Base-by-base conservation (phyloP, 1,140 invertebrate genomes). In the Drosophila mauritiana region DNA sequence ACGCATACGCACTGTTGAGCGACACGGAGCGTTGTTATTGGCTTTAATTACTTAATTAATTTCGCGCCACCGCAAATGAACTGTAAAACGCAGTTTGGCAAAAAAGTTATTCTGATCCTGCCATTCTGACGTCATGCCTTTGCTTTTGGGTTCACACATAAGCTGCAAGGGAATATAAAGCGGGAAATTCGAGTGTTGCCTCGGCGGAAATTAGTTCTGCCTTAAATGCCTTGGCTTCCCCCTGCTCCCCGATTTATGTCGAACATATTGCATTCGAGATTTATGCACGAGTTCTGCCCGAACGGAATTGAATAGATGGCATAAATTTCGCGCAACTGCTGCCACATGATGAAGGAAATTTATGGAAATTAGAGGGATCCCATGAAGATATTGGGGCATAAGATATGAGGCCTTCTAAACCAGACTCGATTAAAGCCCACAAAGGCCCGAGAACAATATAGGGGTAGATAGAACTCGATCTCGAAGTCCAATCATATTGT, bases 271-370 rank as follows among this genome's bases (percentile, higher is more conserved):
- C 74, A 72, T 52, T 40, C 53, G 43, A 58, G 40, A 74, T 63
- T 74, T 81, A 82, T 86, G 78, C 69, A 82, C 17, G 80, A 77
- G 51, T 45, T 82, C 63, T 69, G 73, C 53, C 49, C 20, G 39
- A 36, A 27, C 5, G 42, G 27, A 59, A 81, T 77, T 57, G 52
- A 54, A 45, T 53, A 55, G 22, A 20, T 55, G 59, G 54, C 77
- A 85, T 73, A 85, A 85, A 85, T 85, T 80, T 85, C 17, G 52
- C 59, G 63, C 39, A 40, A 45, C 67, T 84, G 65, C 54, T 59
- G 52, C 12, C 52, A 76, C 64, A 75, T 69, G 48, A 55, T 31
- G 49, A 42, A 25, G 13, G 22, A 34, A 53, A 77, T 64, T 72
- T 78, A 86, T 81, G 63, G 37, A 59, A 53, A 68, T 59, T 56